These are phyloP conservation scores for Dysmachus trigonus DNA, from an alignment of 2,888 invertebrate species.

Conservation along the genomic window DNA sequence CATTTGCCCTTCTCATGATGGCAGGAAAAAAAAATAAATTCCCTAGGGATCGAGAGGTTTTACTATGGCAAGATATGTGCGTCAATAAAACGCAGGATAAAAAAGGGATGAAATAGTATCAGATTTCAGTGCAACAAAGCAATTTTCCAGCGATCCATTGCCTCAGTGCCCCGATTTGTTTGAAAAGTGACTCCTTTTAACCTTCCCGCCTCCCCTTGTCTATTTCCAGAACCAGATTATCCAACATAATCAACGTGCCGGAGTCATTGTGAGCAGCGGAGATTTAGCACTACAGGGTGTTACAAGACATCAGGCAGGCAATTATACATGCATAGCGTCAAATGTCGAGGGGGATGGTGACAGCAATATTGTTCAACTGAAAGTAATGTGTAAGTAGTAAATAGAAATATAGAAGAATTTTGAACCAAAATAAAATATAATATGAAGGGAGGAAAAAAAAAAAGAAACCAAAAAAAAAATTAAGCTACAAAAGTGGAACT, in stretches of 20 bases:
- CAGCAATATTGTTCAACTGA: slow-evolving; percentile 80
- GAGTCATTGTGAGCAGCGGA: slow-evolving; percentile 86
- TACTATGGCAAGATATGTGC: not conserved
- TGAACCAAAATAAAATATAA: not conserved
- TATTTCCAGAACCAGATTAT: slow-evolving; percentile 79
- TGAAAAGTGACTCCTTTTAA: not conserved
- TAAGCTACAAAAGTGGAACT: not conserved
- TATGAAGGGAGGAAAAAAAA: not conserved
- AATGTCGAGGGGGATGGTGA: slow-evolving; percentile 92
- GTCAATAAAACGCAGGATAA: not conserved
- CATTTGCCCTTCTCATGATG: not conserved
- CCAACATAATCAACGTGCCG: slow-evolving; percentile 84
- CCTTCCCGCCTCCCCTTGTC: not conserved
- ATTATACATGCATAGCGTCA: slow-evolving; percentile 88
- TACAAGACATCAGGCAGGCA: slow-evolving; percentile 82
- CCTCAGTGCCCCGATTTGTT: not conserved
- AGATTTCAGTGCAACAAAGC: not conserved
- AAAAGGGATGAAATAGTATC: not conserved
- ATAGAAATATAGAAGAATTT: not conserved
- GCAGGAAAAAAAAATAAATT: not conserved
- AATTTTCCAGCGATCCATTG: not conserved
- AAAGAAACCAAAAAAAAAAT: not conserved
- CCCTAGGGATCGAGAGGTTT: not conserved
- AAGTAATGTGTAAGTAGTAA: slow-evolving; percentile 87
- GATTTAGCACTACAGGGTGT: slow-evolving; percentile 84